Evolutionary conservation across 64 coral and sea anemone genomes (phyloP).

Genomic region (Trachythela sp.): DNA sequence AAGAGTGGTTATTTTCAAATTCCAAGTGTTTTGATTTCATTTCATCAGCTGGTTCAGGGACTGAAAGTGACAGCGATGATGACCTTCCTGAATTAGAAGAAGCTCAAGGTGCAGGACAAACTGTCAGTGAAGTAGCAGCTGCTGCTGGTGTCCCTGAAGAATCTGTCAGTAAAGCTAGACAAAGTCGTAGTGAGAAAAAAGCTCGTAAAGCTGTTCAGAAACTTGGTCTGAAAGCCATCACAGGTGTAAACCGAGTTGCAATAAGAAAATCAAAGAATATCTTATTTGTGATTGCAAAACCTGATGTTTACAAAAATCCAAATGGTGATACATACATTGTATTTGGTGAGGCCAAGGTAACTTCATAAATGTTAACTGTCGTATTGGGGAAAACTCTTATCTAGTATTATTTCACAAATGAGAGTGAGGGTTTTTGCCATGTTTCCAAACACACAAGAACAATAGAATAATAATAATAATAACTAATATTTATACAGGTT

Average conservation of each 20-base stretch:
- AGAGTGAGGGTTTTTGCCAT: too few relatives aligned
- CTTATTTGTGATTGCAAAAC: constrained; percentile 87
- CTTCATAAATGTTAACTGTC: neutral
- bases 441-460: too few relatives aligned
- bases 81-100: constrained; percentile 87
- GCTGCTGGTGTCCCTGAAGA: constrained; percentile 76
- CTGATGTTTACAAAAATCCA: constrained; percentile 88
- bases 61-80: constrained; percentile 99
- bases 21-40: too few relatives aligned
- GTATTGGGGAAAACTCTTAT: neutral
- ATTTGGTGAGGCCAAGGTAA: constrained; percentile 99
- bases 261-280: constrained; percentile 99
- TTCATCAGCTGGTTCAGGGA: constrained; percentile 89
- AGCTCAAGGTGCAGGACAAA: constrained; percentile 50
- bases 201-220: constrained; percentile 80
- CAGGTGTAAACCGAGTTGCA: constrained; percentile 79
- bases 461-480: too few relatives aligned
- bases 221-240: constrained; percentile 79
- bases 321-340: constrained; percentile 82
- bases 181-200: constrained; percentile 97
- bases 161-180: constrained; percentile 84
- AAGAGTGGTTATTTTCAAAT: too few relatives aligned
- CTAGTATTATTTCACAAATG: too few relatives aligned
- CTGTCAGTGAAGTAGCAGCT: constrained; percentile 62
- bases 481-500: too few relatives aligned